Conservation (phyloP, 2,888 invertebrate species). For the Lepidocyrtoides sp. region DNA sequence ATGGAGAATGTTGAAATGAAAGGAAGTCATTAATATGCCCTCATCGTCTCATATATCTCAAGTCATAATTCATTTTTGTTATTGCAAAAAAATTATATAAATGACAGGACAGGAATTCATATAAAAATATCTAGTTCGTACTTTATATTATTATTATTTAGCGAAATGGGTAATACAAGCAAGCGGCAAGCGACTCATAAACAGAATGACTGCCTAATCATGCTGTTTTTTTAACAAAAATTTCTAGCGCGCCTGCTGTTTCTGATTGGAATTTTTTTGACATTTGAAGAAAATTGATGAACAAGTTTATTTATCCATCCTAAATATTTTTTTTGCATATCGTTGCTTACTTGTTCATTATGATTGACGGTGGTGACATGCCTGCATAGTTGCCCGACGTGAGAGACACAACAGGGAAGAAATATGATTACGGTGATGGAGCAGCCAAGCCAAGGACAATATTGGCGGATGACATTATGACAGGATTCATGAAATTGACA, state of each 20-base stretch:
- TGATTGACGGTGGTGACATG: background rate
- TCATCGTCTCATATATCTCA: background rate
- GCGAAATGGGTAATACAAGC: background rate
- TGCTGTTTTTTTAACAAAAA: background rate
- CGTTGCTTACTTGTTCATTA: background rate
- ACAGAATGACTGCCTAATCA: background rate
- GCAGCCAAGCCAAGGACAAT: background rate
- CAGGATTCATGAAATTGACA: too few relatives aligned
- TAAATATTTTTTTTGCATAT: too few relatives aligned
- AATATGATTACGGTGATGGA: too few relatives aligned
- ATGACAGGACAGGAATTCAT: conserved; percentile 28
- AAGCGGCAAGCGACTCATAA: background rate
- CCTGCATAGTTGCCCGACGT: background rate
- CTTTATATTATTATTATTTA: background rate
- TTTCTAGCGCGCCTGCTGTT: background rate
- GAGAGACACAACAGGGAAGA: background rate
- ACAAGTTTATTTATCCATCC: background rate
- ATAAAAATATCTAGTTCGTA: background rate
- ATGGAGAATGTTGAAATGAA: conserved; percentile 36
- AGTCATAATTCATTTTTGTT: conserved; percentile 19
- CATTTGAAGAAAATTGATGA: conserved; percentile 37
- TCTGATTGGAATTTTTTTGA: conserved; percentile 9
- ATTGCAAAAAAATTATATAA: conserved; percentile 33
- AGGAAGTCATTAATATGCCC: conserved; percentile 51
- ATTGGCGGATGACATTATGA: too few relatives aligned